Conservation (phyloP, 2,797 vertebrate species). For the Chaetophractus vellerosus region DNA sequence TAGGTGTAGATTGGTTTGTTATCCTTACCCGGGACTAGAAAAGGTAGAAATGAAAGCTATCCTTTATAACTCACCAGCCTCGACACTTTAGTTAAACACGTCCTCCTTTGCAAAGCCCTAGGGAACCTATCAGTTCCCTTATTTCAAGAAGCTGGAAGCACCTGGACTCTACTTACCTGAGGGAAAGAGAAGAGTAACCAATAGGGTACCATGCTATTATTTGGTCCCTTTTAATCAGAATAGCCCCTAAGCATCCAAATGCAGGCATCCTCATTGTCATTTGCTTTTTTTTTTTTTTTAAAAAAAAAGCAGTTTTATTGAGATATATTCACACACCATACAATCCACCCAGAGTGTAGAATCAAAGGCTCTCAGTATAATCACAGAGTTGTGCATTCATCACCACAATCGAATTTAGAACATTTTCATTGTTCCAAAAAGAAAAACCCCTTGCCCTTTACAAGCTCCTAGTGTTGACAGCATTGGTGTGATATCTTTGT, state of each 20-base stretch:
- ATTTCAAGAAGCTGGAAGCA: neutral
- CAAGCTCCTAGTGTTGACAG: too few relatives aligned
- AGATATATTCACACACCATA: too few relatives aligned
- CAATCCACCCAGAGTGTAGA: too few relatives aligned
- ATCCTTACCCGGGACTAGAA: neutral
- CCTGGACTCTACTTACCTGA: neutral
- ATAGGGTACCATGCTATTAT: accelerated
- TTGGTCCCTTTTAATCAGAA: neutral
- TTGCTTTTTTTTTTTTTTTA: too few relatives aligned
- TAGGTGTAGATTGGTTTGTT: neutral
- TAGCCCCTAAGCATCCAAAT: neutral
- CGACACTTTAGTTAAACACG: accelerated
- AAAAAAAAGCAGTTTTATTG: too few relatives aligned
- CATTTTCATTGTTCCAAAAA: too few relatives aligned
- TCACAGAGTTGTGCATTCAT: too few relatives aligned
- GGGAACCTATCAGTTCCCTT: accelerated
- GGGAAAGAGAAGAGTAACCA: neutral
- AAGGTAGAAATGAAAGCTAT: neutral
- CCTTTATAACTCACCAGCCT: neutral
- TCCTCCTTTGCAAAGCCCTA: neutral
- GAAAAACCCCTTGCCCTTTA: too few relatives aligned
- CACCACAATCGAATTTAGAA: too few relatives aligned
- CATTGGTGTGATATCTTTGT: too few relatives aligned
- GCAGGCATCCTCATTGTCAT: accelerated
- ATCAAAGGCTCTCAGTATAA: too few relatives aligned